Percentiles rank a stretch among this genome's conserved stretches.
phyloP scores from a whole-genome alignment of 1,140 invertebrate species.

The Pogonomyrmex barbatus region DNA sequence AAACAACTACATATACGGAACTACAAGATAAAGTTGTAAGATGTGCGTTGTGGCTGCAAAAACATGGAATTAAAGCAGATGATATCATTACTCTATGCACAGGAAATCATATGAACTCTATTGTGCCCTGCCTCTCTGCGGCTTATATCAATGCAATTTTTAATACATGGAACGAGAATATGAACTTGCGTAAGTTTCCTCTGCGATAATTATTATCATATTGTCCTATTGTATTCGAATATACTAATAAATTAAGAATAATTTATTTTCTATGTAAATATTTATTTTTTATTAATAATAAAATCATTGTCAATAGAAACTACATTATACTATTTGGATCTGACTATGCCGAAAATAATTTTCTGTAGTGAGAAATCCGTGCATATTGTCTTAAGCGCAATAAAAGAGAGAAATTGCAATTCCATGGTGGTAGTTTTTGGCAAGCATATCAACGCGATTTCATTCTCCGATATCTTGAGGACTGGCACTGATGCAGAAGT shows the following conservation, averaged over 20 bases:
- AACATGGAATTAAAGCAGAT: constrained; percentile 80
- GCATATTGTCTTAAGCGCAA: constrained; percentile 10
- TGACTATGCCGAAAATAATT: constrained; percentile 65
- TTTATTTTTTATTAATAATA: neutral
- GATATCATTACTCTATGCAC: constrained; percentile 83
- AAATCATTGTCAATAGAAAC: constrained; percentile 49
- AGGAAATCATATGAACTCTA: constrained; percentile 84
- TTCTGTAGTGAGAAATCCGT: constrained; percentile 69
- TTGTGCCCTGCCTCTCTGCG: constrained; percentile 84
- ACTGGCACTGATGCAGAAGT: constrained; percentile 15
- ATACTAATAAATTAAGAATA: neutral
- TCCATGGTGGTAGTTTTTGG: constrained; percentile 73
- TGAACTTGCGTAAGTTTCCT: constrained; percentile 64
- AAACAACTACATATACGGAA: constrained; percentile 81
- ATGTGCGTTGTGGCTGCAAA: constrained; percentile 83
- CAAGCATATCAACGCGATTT: neutral
- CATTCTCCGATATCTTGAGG: constrained; percentile 53
- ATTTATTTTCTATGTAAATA: neutral
- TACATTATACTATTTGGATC: constrained; percentile 38
- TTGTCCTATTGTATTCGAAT: neutral
- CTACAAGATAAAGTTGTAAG: constrained; percentile 81
- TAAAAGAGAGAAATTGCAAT: constrained; percentile 52
- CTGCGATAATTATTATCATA: neutral
- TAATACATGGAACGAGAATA: constrained; percentile 68
- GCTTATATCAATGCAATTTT: constrained; percentile 81